Evolutionary conservation across 2,113 vertebrate species (phyloP).

Genomic region (Casuarius casuarius): DNA sequence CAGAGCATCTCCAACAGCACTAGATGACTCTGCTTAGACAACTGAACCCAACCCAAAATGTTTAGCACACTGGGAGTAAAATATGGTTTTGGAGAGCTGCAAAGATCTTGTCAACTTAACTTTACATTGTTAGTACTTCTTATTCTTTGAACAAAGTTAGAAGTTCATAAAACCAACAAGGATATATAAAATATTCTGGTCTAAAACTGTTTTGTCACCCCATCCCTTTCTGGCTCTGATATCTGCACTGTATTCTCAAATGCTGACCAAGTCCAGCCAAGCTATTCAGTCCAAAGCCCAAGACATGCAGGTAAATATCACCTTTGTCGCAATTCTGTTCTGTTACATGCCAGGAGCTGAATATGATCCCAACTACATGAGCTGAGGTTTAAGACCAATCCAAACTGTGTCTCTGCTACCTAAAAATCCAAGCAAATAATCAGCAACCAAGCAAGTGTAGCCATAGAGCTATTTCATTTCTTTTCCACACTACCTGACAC

Average conservation of each 20-base stretch:
- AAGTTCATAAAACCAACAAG: not conserved
- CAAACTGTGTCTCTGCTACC: not conserved
- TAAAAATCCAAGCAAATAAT: not conserved
- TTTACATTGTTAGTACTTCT: not conserved
- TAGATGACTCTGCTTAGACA: not conserved
- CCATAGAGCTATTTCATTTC: not conserved
- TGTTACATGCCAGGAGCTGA: not conserved
- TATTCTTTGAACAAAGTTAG: rapidly evolving
- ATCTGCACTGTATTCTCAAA: not conserved
- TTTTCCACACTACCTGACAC: not conserved
- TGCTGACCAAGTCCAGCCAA: not conserved
- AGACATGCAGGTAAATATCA: not conserved
- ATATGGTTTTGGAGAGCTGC: not conserved
- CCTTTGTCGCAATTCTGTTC: not conserved
- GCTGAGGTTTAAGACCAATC: not conserved
- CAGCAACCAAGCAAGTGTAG: not conserved
- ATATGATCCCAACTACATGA: not conserved
- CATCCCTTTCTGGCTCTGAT: not conserved
- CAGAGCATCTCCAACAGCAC: not conserved
- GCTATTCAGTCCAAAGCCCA: not conserved
- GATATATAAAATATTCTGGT: not conserved
- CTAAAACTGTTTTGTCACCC: not conserved
- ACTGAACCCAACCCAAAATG: not conserved
- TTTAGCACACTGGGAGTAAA: not conserved
- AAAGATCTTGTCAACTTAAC: not conserved